Evolutionary conservation across 2,888 invertebrate species (phyloP).

Genomic region (Ellobium chinense): DNA sequence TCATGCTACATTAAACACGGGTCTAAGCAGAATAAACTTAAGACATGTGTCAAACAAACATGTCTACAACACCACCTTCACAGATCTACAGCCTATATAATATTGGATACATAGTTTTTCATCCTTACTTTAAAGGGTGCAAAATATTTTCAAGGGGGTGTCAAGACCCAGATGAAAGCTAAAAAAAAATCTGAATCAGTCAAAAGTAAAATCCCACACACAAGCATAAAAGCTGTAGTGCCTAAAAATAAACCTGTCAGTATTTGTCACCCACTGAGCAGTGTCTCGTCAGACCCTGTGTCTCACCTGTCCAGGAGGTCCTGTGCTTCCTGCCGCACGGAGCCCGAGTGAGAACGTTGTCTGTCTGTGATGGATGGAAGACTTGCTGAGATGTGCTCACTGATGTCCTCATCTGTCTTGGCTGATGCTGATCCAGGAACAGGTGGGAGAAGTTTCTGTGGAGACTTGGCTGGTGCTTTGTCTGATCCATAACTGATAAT

Average conservation of each 20-base stretch:
- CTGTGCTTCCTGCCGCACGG: constrained; percentile 33
- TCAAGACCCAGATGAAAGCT: neutral
- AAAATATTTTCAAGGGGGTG: no score
- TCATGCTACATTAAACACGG: no score
- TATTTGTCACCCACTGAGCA: no score
- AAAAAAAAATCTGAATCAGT: neutral
- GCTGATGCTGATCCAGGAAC: constrained; percentile 10
- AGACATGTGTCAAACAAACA: no score
- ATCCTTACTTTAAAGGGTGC: no score
- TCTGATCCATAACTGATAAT: constrained; percentile 58
- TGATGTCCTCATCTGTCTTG: constrained; percentile 55
- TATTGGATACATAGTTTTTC: no score
- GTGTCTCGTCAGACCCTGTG: no score
- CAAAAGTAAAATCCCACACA: neutral
- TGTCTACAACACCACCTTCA: no score
- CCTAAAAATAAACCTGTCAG: no score
- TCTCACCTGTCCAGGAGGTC: constrained; percentile 40
- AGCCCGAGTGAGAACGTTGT: constrained; percentile 51
- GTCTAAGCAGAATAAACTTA: no score
- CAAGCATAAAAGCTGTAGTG: no score
- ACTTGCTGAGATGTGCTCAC: constrained; percentile 55
- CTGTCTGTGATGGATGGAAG: constrained; percentile 58
- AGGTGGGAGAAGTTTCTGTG: constrained; percentile 26
- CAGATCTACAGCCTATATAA: no score
- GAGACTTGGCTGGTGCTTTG: constrained; percentile 53